Conservation (phyloP, 1,140 invertebrate genomes). For the Drosophila melanogaster region Release_6_plus_ISO1_MT NT_037436.4:18025501-18026000, state of each 20-base stretch:
- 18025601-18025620: slow-evolving; percentile 47
- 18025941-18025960: slow-evolving; percentile 19
- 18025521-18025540: slow-evolving; percentile 40
- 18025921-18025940: slow-evolving; percentile 27
- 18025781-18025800: slow-evolving; percentile 83
- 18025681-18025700: slow-evolving; percentile 37
- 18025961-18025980: slow-evolving; percentile 72
- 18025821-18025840: slow-evolving; percentile 41
- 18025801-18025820: slow-evolving; percentile 61
- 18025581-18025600: slow-evolving; percentile 63
- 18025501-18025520: slow-evolving; percentile 35
- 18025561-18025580: slow-evolving; percentile 28
- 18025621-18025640: slow-evolving; percentile 57
- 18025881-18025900: slow-evolving; percentile 20
- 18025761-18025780: slow-evolving; percentile 81
- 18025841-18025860: slow-evolving; percentile 28
- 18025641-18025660: slow-evolving; percentile 1
- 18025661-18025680: slow-evolving; percentile 11
- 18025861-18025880: slow-evolving; percentile 37
- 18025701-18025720: slow-evolving; percentile 63
- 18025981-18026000: slow-evolving; percentile 45
- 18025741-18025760: slow-evolving; percentile 72
- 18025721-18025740: slow-evolving; percentile 45
- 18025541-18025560: slow-evolving; percentile 25
- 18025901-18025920: slow-evolving; percentile 18